A percentile compares a stretch with the other conserved stretches of the same genome.
Conservation (phyloP, 2,888 invertebrate species). For the Drosophila hamatofila region DNA sequence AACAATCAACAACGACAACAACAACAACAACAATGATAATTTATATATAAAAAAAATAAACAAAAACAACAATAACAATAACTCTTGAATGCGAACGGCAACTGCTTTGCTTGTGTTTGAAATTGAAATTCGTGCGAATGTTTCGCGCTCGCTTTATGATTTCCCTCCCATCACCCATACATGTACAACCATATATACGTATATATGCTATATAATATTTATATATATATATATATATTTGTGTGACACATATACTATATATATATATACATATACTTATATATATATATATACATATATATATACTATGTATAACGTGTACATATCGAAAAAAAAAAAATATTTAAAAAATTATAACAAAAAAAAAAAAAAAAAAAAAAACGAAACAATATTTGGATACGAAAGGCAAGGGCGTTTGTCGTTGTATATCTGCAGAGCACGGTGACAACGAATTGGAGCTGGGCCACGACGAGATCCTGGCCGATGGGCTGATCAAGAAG, state of each 20-base stretch:
- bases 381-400: constrained; percentile 79
- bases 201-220: constrained; percentile 18
- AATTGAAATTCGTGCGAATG: constrained; percentile 58
- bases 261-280: constrained; percentile 18
- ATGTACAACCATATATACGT: constrained; percentile 48
- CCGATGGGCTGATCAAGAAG: constrained; percentile 93
- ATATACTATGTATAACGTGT: constrained; percentile 50
- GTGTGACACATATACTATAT: not conserved
- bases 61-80: constrained; percentile 45
- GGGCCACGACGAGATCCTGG: constrained; percentile 90
- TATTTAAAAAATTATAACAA: constrained; percentile 24
- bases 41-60: constrained; percentile 6
- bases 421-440: constrained; percentile 90
- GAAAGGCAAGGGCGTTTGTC: constrained; percentile 86
- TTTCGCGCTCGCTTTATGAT: constrained; percentile 59
- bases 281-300: constrained; percentile 36
- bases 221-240: constrained; percentile 11
- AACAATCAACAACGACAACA: constrained; percentile 55
- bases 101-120: constrained; percentile 55
- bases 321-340: constrained; percentile 46
- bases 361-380: constrained; percentile 54
- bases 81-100: constrained; percentile 71
- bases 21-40: constrained; percentile 25
- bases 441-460: constrained; percentile 88
- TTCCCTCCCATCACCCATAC: constrained; percentile 68